Evolutionary conservation across 2,888 invertebrate genomes (phyloP), one percentile per base, ranked within the genome.

Genomic region (Amblyjoppa fuscipennis): DNA sequence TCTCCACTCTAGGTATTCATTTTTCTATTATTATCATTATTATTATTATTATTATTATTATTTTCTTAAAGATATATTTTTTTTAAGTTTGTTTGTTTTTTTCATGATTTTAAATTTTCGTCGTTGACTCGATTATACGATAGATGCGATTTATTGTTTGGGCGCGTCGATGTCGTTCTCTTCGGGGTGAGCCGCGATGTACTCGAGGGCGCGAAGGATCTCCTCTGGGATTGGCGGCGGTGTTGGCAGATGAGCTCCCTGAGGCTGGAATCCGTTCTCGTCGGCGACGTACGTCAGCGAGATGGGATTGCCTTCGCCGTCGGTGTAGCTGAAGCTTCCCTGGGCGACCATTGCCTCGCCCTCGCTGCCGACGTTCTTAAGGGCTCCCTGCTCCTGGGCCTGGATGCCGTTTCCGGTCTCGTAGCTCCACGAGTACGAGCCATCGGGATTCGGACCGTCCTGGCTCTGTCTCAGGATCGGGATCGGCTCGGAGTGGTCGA

Each of bases 221-320:
- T 92, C 93, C 38, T 90, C 89, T 16, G 94, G 94, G 51, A 94
- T 93, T 69, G 91, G 88, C 5, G 94, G 93, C 2, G 94, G 90
- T 1, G 93, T 92, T 4, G 94, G 94, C 41, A 94, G 89, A 87
- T 94, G 94, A 45, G 90, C 93, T 51, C 94, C 96, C 93, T 95
- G 93, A 41, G 97, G 95, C 87, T 96, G 96, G 95, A 96, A 97
- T 83, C 97, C 97, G 88, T 96, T 96, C 92, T 96, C 96, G 89
- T 97, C 96, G 88, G 97, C 96, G 81, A 95, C 91, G 93, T 96
- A 97, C 68, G 94, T 93, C 84, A 97, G 92, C n/a, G 94, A 91
- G 89, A 96, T 94, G 16, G 94, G 94, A 64, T 95, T 94, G n/a
- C 97, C 97, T 88, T 96, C 96, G 16, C 96, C 96, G 34, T 96